phyloP scores from a whole-genome alignment of 2,113 vertebrate species.

The Hipposideros armiger region DNA sequence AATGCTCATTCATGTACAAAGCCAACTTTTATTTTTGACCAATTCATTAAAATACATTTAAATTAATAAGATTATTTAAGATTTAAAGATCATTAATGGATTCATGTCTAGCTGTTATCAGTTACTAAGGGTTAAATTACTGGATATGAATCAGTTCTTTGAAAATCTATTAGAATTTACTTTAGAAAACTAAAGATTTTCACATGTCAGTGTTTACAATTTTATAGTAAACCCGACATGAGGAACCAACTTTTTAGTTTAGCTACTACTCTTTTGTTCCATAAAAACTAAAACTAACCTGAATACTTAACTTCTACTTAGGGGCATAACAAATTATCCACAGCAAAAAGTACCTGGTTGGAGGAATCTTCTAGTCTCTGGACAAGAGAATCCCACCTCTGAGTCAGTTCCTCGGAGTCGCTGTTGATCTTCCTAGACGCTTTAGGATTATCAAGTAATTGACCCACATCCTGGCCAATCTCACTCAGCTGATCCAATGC shows the following conservation, averaged over 20 bases:
- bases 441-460: conserved; percentile 89
- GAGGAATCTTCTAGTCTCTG: conserved; percentile 97
- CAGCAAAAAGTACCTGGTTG: conserved; percentile 91
- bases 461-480: conserved; percentile 93
- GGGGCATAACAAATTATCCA: background rate
- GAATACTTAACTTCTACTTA: background rate
- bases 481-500: conserved; percentile 94
- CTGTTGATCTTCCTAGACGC: conserved; percentile 89
- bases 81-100: background rate
- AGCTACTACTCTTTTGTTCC: background rate
- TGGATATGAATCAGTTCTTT: background rate
- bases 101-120: background rate
- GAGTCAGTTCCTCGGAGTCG: conserved; percentile 94
- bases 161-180: background rate
- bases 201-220: background rate
- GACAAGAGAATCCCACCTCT: conserved; percentile 96
- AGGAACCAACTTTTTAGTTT: background rate
- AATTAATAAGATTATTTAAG: conserved; percentile 26
- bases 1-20: background rate
- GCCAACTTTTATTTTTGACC: background rate
- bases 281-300: conserved; percentile 4
- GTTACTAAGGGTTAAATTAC: background rate
- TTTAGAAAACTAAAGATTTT: conserved; percentile 15
- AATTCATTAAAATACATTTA: background rate
- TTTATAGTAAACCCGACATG: background rate